Conservation (phyloP, 2,888 invertebrate species). For the Amitus sp. region DNA sequence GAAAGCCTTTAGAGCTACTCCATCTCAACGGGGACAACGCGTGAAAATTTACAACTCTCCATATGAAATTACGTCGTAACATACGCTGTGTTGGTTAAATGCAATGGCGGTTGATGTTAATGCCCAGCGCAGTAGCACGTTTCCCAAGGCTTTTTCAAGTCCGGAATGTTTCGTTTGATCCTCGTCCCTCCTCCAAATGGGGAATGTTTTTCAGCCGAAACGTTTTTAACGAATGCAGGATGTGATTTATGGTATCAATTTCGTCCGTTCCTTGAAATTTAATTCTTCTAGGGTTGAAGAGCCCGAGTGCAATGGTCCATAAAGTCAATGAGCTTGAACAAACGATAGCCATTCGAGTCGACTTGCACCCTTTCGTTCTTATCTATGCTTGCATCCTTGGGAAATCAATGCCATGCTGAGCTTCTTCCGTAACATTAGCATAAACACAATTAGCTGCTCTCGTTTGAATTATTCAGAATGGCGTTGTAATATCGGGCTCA, state of each 20-base stretch:
- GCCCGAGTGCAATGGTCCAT: constrained; percentile 29
- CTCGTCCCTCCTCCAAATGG: no score
- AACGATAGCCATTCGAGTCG: constrained; percentile 26
- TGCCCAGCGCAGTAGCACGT: not conserved
- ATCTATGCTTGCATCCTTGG: constrained; percentile 54
- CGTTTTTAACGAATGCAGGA: not conserved
- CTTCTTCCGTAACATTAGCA: constrained; percentile 51
- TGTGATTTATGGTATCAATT: not conserved
- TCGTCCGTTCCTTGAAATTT: constrained; percentile 14
- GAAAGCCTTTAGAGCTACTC: constrained; percentile 10
- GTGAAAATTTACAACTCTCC: not conserved
- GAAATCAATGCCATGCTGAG: constrained; percentile 49
- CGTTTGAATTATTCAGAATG: constrained; percentile 62
- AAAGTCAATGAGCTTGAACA: constrained; percentile 18
- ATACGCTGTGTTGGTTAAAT: not conserved
- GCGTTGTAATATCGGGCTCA: constrained; percentile 38
- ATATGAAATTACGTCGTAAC: not conserved
- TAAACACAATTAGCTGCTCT: constrained; percentile 62
- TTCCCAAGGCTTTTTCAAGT: no score
- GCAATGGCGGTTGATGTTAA: not conserved
- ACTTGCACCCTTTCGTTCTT: constrained; percentile 43
- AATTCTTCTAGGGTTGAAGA: constrained; percentile 20
- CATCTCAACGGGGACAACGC: not conserved
- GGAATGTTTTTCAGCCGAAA: not conserved
- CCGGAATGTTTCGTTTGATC: no score